Evolutionary conservation across 2,888 invertebrate genomes (phyloP).

Genomic region (Dynastes tityus): DNA sequence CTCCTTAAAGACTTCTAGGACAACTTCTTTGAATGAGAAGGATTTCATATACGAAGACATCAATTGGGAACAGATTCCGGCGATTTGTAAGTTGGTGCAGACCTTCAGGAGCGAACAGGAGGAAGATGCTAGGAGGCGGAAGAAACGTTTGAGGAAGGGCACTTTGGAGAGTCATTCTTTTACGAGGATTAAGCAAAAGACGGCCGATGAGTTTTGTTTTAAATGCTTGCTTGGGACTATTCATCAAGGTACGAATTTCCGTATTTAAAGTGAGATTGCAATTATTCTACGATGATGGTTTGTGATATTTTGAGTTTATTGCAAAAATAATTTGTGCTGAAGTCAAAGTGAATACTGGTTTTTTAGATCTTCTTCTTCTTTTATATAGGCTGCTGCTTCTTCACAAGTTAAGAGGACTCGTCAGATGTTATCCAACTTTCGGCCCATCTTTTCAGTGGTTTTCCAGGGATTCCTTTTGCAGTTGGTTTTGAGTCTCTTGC

Average conservation of each 20-base stretch:
- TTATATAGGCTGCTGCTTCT: too few relatives aligned
- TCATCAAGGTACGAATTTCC: slow-evolving; percentile 62
- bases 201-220: slow-evolving; percentile 66
- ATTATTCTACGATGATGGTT: too few relatives aligned
- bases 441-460: too few relatives aligned
- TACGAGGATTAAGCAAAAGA: slow-evolving; percentile 65
- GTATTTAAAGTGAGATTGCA: too few relatives aligned
- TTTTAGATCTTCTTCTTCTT: too few relatives aligned
- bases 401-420: too few relatives aligned
- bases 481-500: too few relatives aligned
- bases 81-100: slow-evolving; percentile 62
- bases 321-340: too few relatives aligned
- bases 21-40: slow-evolving; percentile 64
- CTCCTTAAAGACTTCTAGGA: slow-evolving; percentile 61
- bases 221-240: slow-evolving; percentile 65
- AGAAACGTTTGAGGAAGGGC: slow-evolving; percentile 64
- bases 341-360: too few relatives aligned
- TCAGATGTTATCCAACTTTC: too few relatives aligned
- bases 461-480: too few relatives aligned
- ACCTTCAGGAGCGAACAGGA: slow-evolving; percentile 68
- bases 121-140: slow-evolving; percentile 59
- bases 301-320: too few relatives aligned
- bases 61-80: slow-evolving; percentile 58
- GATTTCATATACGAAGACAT: slow-evolving; percentile 59
- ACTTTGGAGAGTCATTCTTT: slow-evolving; percentile 69